A percentile compares a stretch with the other conserved stretches of the same genome.
These are phyloP conservation scores for Macrosiphum euphorbiae DNA, from an alignment of 2,888 invertebrate species.

Conservation along the genomic window DNA sequence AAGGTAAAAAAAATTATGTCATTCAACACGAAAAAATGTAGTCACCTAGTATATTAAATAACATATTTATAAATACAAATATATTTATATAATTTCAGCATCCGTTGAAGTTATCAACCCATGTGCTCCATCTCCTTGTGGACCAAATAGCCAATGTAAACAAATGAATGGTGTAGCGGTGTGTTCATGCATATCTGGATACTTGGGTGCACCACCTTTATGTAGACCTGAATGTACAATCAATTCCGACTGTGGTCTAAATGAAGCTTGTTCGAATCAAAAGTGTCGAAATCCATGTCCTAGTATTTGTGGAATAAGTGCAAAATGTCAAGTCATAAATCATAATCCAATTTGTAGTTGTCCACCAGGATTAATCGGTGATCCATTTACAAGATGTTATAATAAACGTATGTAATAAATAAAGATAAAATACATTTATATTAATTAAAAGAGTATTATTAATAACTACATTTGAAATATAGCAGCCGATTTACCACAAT, in stretches of 20 bases:
- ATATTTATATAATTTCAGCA: conserved; percentile 65
- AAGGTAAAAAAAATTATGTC: conserved; percentile 44
- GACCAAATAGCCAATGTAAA: conserved; percentile 88
- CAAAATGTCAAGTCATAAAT: conserved; percentile 78
- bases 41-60: background rate
- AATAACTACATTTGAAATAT: conserved; percentile 12
- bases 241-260: conserved; percentile 74
- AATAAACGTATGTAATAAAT: conserved; percentile 74
- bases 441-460: background rate
- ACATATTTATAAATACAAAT: background rate
- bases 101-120: conserved; percentile 75
- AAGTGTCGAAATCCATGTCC: conserved; percentile 73
- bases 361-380: conserved; percentile 70
- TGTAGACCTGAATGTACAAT: conserved; percentile 80
- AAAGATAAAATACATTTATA: background rate
- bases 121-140: conserved; percentile 87
- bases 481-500: conserved; percentile 65
- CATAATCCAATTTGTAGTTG: conserved; percentile 88
- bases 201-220: conserved; percentile 79
- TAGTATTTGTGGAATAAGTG: conserved; percentile 71
- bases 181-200: conserved; percentile 83
- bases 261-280: conserved; percentile 72
- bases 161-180: conserved; percentile 84
- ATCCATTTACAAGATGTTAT: conserved; percentile 72
- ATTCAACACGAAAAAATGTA: background rate